A percentile compares a stretch with the other conserved stretches of the same genome.
These are phyloP conservation scores for Thymallus thymallus DNA, from an alignment of 2,113 vertebrate species.

Conservation along the genomic window DNA sequence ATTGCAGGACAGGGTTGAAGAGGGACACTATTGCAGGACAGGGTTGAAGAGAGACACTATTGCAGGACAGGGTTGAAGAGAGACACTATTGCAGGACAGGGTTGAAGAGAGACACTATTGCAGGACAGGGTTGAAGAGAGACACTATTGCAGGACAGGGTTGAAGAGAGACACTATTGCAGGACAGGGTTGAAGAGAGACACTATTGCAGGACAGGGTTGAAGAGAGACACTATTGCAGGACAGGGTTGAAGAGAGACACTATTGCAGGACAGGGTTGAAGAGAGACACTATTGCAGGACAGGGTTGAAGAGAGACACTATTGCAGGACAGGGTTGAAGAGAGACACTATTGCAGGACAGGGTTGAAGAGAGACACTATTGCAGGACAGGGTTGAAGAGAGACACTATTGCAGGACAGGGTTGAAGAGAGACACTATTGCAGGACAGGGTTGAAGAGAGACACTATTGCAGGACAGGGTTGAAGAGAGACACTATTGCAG, in stretches of 20 bases:
- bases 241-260: constrained; percentile 48
- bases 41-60: constrained; percentile 31
- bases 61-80: constrained; percentile 45
- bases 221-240: constrained; percentile 35
- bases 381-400: too few relatives aligned
- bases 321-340: too few relatives aligned
- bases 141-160: too few relatives aligned
- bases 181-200: constrained; percentile 48
- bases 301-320: constrained; percentile 49
- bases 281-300: constrained; percentile 35
- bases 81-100: too few relatives aligned
- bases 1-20: constrained; percentile 45
- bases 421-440: constrained; percentile 44
- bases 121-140: constrained; percentile 46
- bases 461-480: constrained; percentile 47
- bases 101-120: constrained; percentile 33
- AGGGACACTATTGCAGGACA: too few relatives aligned
- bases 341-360: constrained; percentile 42
- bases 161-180: constrained; percentile 33
- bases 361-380: constrained; percentile 45
- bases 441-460: too few relatives aligned
- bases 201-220: too few relatives aligned
- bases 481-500: too few relatives aligned
- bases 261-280: too few relatives aligned
- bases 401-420: constrained; percentile 44